These are phyloP conservation scores for Danio choprae DNA, from an alignment of 2,797 vertebrate genomes.

Conservation along the genomic window DNA sequence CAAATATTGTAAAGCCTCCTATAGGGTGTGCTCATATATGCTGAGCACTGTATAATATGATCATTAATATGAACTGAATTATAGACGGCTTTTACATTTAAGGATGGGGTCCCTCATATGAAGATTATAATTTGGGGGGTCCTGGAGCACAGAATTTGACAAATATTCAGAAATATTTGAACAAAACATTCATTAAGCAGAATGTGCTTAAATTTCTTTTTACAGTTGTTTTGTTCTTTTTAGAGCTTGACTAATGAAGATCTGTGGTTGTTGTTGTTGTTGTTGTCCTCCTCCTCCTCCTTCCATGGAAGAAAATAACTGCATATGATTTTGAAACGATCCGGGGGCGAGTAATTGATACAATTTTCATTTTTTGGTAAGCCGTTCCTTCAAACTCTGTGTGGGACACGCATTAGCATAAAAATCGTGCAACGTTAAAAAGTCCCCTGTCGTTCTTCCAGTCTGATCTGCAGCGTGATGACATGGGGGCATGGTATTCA, in stretches of 20 bases:
- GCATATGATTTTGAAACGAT: slow-evolving; percentile 1
- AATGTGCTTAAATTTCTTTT: neutral
- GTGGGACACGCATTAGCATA: slow-evolving; percentile 3
- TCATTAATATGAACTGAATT: too few species aligned
- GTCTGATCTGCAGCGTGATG: slow-evolving; percentile 59
- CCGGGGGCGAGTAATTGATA: slow-evolving; percentile 7
- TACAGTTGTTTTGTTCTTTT: neutral
- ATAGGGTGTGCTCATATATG: too few species aligned
- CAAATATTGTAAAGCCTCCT: too few species aligned
- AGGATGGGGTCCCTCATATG: too few species aligned
- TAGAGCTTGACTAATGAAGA: neutral
- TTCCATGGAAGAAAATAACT: neutral
- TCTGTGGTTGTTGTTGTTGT: neutral
- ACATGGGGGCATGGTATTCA: slow-evolving; percentile 61
- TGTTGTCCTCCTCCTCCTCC: neutral
- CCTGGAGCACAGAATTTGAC: too few species aligned
- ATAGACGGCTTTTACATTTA: too few species aligned
- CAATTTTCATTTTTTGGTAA: neutral
- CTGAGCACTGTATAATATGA: too few species aligned
- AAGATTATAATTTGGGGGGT: too few species aligned
- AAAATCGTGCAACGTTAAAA: slow-evolving; percentile 15
- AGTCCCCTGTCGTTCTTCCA: slow-evolving; percentile 60
- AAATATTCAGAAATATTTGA: neutral
- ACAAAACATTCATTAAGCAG: neutral
- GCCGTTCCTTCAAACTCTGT: slow-evolving; percentile 6